These are phyloP conservation scores for Rhyacophila evoluta DNA, from an alignment of 2,888 invertebrate genomes.

Conservation along the genomic window DNA sequence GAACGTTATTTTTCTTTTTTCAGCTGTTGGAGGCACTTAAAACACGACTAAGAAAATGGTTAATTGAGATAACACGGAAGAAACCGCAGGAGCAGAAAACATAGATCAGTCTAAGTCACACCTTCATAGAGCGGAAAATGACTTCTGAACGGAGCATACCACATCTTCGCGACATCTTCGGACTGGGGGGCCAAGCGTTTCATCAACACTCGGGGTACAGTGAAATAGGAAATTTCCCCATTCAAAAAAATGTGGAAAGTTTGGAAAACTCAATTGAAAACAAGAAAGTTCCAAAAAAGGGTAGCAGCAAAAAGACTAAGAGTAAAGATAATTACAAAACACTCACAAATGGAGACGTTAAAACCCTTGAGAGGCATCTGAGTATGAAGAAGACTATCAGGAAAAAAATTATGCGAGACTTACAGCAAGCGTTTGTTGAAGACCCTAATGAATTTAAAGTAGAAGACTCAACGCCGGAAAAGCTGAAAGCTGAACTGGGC, in stretches of 20 bases:
- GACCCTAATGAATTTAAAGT: slow-evolving; percentile 80
- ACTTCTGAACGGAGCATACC: slow-evolving; percentile 81
- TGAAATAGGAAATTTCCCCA: slow-evolving; percentile 56
- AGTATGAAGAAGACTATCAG: slow-evolving; percentile 90
- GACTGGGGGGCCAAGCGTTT: slow-evolving; percentile 70
- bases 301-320: slow-evolving; percentile 69
- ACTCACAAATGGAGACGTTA: slow-evolving; percentile 75
- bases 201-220: slow-evolving; percentile 62
- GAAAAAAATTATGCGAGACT: slow-evolving; percentile 87
- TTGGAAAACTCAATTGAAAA: slow-evolving; percentile 60
- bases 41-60: slow-evolving; percentile 14
- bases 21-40: neutral
- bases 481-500: slow-evolving; percentile 76
- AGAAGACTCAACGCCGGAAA: slow-evolving; percentile 77
- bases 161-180: slow-evolving; percentile 81
- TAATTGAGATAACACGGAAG: slow-evolving; percentile 23
- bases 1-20: neutral
- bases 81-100: slow-evolving; percentile 26
- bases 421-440: slow-evolving; percentile 81
- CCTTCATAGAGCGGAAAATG: slow-evolving; percentile 60
- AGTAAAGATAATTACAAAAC: slow-evolving; percentile 79
- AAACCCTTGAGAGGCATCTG: slow-evolving; percentile 82
- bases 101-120: slow-evolving; percentile 8
- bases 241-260: slow-evolving; percentile 54
- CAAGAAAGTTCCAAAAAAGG: slow-evolving; percentile 70